A percentile compares a stretch with the other conserved stretches of the same genome.
Evolutionary conservation across 1,140 invertebrate species (phyloP).

Genomic region (Aphelenchoides avenae): DNA sequence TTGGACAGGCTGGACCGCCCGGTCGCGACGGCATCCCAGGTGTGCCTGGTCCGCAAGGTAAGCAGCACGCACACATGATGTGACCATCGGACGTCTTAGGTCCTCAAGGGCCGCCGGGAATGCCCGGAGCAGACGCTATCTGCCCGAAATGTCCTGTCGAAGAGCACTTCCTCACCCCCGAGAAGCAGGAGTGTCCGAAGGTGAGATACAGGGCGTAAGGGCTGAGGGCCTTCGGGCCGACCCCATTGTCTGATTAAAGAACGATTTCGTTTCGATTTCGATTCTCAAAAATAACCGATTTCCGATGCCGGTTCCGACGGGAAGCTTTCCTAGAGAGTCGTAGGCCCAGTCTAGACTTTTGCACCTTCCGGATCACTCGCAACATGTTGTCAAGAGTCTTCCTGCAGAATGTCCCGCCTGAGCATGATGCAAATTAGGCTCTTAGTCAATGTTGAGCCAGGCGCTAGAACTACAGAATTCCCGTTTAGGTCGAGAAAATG

Average conservation of each 20-base stretch:
- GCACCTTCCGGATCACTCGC: background rate
- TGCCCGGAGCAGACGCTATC: conserved; percentile 41
- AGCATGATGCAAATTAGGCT: background rate
- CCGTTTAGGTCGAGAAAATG: conserved; percentile 29
- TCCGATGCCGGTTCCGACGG: background rate
- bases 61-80: background rate
- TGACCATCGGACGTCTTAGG: conserved; percentile 8
- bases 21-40: conserved; percentile 35
- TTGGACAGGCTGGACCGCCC: conserved; percentile 27
- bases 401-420: background rate
- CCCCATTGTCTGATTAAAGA: conserved; percentile 5
- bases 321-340: too few species aligned
- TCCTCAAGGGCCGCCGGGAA: conserved; percentile 38
- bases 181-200: conserved; percentile 33
- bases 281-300: conserved; percentile 4
- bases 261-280: background rate
- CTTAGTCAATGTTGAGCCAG: background rate
- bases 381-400: conserved; percentile 3
- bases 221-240: too few species aligned
- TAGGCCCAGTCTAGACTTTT: background rate
- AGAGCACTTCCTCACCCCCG: conserved; percentile 26
- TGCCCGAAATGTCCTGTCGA: conserved; percentile 49
- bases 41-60: conserved; percentile 35
- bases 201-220: conserved; percentile 16
- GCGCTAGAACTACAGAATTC: background rate